Evolutionary conservation across 2,797 vertebrate genomes (phyloP).

Genomic region (Sebastes minor): DNA sequence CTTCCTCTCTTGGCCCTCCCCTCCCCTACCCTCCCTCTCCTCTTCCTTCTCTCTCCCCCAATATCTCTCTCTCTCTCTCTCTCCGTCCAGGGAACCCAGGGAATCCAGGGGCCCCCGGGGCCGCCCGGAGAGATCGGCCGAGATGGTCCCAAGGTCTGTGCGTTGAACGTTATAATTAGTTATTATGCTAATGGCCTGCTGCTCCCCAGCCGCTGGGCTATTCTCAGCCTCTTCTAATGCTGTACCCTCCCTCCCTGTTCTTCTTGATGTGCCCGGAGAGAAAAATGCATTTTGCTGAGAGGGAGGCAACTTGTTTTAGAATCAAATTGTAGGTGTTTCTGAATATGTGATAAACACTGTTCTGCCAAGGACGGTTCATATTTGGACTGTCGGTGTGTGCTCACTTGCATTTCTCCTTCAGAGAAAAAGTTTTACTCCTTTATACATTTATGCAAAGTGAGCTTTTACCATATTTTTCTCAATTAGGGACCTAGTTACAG

Average conservation of each 20-base stretch:
- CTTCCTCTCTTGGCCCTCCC: constrained; percentile 13
- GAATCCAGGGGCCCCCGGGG: constrained; percentile 67
- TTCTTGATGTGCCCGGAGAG: constrained; percentile 43
- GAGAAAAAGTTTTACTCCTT: neutral
- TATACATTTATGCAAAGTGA: neutral
- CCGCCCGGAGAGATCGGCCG: constrained; percentile 71
- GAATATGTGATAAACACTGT: neutral
- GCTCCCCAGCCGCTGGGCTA: constrained; percentile 32
- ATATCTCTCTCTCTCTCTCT: constrained; percentile 36
- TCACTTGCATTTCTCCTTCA: neutral
- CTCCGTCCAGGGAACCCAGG: constrained; percentile 53
- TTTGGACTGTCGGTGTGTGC: neutral
- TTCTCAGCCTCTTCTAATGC: constrained; percentile 33
- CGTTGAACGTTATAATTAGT: constrained; percentile 68
- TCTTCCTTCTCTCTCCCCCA: constrained; percentile 18
- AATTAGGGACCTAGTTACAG: neutral
- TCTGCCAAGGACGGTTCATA: neutral
- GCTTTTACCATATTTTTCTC: neutral
- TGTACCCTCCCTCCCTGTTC: constrained; percentile 30
- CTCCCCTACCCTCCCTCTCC: neutral
- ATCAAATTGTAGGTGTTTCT: constrained; percentile 47
- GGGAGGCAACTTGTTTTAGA: constrained; percentile 26
- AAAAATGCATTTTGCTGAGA: constrained; percentile 38
- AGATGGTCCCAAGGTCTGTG: constrained; percentile 79
- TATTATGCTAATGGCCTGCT: constrained; percentile 70